Base-by-base conservation (phyloP, 2,113 vertebrate species). In the Lophius piscatorius region DNA sequence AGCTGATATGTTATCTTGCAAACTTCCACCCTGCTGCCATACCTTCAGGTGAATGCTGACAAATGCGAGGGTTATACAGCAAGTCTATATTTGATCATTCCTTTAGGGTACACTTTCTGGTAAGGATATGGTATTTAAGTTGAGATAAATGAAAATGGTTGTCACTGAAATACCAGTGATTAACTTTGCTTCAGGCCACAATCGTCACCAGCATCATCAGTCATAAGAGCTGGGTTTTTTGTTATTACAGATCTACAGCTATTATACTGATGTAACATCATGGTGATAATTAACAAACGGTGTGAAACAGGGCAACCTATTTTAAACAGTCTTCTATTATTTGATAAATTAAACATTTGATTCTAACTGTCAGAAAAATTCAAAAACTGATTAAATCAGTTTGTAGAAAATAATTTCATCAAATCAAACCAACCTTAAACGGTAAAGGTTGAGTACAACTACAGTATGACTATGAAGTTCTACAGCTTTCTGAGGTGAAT, bases 271-370 rank as follows among this genome's bases (percentile, higher is more conserved):
- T 1, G 17, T 36, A 22, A 20, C 11, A 33, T 47, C 10, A 34
- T 49, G 49, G 35, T 23, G 16, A 14, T 40, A 6, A 56, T 1
- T 9, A 44, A 47, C 21, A 28, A n/a, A n/a, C 17, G 35, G 17
- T 48, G 17, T 21, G 20, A 70, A 60, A 23, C n/a, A 51, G 10
- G 5, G 26, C 17, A 24, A 3, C 23, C 9, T 9, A 17, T 34
- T 50, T 52, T 13, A 52, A 63, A 65, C 18, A 31, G 16, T 59
- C 82, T 78, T 62, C 75, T 70, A 70, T 76, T 48, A 74, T 85
- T 89, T 88, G 66, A 87, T 90, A 85, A 89, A 87, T 90, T 87
- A 88, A 86, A 89, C 79, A n/a, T 74, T 86, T 34, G 85, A 83
- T 73, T 77, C 75, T 79, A 87, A 83, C 76, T n/a, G 65, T 86